These are phyloP conservation scores for Heterodera carotae DNA, from an alignment of 1,140 invertebrate genomes.

Conservation along the genomic window DNA sequence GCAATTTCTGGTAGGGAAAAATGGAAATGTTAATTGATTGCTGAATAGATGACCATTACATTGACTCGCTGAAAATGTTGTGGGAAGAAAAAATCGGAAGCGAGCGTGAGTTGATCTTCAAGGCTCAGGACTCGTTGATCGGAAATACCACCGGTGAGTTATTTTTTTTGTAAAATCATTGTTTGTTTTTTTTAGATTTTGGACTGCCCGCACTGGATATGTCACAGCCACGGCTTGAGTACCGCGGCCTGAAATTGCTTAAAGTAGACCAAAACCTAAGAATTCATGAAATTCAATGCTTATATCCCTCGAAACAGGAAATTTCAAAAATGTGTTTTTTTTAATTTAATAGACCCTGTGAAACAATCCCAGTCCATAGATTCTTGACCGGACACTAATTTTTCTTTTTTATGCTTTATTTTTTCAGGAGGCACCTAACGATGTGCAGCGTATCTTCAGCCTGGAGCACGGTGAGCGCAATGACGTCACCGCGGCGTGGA, in stretches of 20 bases:
- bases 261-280: too few species aligned
- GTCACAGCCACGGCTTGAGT: constrained; percentile 47
- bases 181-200: constrained; percentile 36
- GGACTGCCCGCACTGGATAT: constrained; percentile 57
- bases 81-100: constrained; percentile 61
- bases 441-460: constrained; percentile 62
- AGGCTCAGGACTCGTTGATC: constrained; percentile 58
- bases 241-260: constrained; percentile 53
- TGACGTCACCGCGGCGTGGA: constrained; percentile 58
- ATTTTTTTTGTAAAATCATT: neutral
- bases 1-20: too few species aligned
- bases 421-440: constrained; percentile 56
- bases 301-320: too few species aligned
- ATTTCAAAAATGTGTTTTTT: too few species aligned
- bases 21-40: constrained; percentile 15
- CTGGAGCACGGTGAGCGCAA: constrained; percentile 55
- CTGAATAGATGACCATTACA: constrained; percentile 60
- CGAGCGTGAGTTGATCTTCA: constrained; percentile 60
- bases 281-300: too few species aligned
- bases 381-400: too few species aligned
- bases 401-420: neutral
- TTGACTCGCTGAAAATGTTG: constrained; percentile 55
- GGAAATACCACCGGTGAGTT: constrained; percentile 16
- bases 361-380: too few species aligned
- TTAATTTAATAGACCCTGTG: too few species aligned